A percentile compares a stretch with the other conserved stretches of the same genome.
phyloP scores from a whole-genome alignment of 2,797 vertebrate species.

The Apodemus agrarius region DNA sequence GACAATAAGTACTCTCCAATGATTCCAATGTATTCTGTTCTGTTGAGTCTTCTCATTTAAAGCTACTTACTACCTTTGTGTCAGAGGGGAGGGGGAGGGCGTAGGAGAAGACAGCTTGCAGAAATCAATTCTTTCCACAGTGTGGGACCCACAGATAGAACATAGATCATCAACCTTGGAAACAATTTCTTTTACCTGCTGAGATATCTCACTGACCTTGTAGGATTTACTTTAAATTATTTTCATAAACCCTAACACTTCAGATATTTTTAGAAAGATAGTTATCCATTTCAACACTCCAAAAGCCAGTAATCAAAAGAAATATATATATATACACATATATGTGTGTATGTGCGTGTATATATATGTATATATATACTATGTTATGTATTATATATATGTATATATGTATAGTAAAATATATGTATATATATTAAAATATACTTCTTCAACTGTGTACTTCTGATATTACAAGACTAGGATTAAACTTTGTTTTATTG shows the following conservation, averaged over 20 bases:
- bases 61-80: background rate
- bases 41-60: background rate
- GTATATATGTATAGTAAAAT: no score
- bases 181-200: background rate
- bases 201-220: background rate
- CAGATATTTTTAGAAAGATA: background rate
- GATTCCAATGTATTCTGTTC: background rate
- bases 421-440: background rate
- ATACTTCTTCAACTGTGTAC: background rate
- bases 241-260: background rate
- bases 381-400: no score
- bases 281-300: background rate
- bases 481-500: background rate
- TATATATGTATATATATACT: no score
- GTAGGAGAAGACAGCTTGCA: background rate
- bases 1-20: background rate
- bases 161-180: background rate
- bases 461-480: background rate
- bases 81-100: rapidly evolving
- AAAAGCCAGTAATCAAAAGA: background rate
- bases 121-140: background rate
- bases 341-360: no score
- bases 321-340: no score
- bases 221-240: background rate
- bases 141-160: background rate